These are phyloP conservation scores for Atrichornis clamosus DNA, from an alignment of 2,113 vertebrate species.

Conservation along the genomic window DNA sequence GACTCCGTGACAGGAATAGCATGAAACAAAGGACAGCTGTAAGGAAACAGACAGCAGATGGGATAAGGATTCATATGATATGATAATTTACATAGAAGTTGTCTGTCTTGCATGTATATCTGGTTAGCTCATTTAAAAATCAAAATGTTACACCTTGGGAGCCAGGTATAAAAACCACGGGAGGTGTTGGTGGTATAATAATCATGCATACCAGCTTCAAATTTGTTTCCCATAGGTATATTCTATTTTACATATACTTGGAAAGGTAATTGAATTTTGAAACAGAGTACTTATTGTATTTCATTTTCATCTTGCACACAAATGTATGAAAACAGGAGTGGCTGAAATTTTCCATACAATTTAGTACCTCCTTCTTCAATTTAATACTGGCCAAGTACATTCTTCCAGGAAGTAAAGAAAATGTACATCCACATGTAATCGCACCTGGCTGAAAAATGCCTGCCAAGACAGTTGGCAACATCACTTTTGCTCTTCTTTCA, in stretches of 20 bases:
- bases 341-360: neutral
- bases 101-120: neutral
- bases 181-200: neutral
- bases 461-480: neutral
- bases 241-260: neutral
- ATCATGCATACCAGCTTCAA: neutral
- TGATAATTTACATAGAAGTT: neutral
- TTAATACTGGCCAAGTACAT: neutral
- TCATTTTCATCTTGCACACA: neutral
- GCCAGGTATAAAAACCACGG: neutral
- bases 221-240: neutral
- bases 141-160: neutral
- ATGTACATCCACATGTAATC: neutral
- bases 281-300: neutral
- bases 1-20: neutral
- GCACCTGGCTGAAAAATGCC: neutral
- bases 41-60: neutral
- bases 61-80: neutral
- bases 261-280: neutral
- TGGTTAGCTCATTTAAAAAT: neutral
- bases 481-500: neutral
- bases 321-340: neutral
- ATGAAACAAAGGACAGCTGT: neutral
- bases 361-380: neutral
- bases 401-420: neutral